Conservation (phyloP, 2,113 vertebrate species). For the Guaruba guarouba region DNA sequence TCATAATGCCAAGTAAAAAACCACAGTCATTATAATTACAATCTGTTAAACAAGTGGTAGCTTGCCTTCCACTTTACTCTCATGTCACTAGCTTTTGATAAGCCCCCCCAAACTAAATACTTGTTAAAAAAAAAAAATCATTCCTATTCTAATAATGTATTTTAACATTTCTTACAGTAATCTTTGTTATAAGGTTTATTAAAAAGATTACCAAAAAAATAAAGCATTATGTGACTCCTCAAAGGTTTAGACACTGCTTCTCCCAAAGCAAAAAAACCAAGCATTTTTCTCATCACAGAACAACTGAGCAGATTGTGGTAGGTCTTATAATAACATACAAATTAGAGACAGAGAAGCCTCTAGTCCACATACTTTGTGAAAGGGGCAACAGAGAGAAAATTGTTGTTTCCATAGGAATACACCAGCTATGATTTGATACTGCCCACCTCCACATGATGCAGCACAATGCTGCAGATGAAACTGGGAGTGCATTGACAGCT, state of each 20-base stretch:
- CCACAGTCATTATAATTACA: not conserved
- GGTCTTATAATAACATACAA: not conserved
- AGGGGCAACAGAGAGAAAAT: not conserved
- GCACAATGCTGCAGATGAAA: fast-evolving
- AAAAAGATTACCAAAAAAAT: not conserved
- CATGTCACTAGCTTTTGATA: not conserved
- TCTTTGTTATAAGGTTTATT: not conserved
- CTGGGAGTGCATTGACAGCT: not conserved
- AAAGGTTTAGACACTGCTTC: not conserved
- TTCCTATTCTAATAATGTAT: not conserved
- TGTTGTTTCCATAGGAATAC: not conserved
- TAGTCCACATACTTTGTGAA: not conserved
- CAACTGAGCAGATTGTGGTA: not conserved
- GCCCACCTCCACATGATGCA: fast-evolving
- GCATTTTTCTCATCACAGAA: not conserved
- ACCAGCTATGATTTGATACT: not conserved
- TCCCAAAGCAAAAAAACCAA: fast-evolving
- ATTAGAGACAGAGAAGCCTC: not conserved
- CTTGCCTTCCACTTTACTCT: not conserved
- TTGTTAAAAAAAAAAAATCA: not conserved
- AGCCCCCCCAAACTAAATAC: not conserved
- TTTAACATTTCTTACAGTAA: not conserved
- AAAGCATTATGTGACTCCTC: not conserved
- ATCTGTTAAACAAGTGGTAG: not conserved
- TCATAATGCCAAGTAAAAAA: not conserved